These are phyloP conservation scores for Cantharis lateralis DNA, from an alignment of 2,888 invertebrate genomes.

Conservation along the genomic window DNA sequence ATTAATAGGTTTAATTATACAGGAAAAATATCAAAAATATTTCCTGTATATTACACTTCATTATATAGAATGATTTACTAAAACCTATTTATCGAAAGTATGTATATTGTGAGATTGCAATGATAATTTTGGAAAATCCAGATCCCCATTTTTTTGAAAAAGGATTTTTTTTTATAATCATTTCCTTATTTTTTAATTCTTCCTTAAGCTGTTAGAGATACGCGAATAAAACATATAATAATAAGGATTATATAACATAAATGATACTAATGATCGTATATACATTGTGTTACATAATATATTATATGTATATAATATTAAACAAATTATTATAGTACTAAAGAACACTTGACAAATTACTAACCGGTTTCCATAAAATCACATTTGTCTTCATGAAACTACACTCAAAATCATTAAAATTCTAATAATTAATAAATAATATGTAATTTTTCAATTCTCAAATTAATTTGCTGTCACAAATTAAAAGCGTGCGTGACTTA, in stretches of 20 bases:
- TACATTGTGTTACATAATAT: no score
- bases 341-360: no score
- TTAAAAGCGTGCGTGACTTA: neutral
- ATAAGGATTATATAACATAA: no score
- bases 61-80: neutral
- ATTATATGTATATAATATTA: no score
- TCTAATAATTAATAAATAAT: neutral
- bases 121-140: neutral
- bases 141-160: no score
- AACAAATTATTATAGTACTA: no score
- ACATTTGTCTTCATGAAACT: neutral
- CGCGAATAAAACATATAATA: no score
- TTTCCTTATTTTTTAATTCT: no score
- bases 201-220: no score
- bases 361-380: neutral
- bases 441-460: neutral
- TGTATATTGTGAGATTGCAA: neutral
- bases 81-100: neutral
- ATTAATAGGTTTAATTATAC: neutral
- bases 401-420: neutral
- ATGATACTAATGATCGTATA: no score
- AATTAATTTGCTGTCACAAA: neutral
- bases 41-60: neutral
- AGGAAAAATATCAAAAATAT: neutral
- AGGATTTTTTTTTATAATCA: no score